Base-by-base conservation (phyloP, 2,113 vertebrate genomes). In the Pseudorectes ferrugineus region DNA sequence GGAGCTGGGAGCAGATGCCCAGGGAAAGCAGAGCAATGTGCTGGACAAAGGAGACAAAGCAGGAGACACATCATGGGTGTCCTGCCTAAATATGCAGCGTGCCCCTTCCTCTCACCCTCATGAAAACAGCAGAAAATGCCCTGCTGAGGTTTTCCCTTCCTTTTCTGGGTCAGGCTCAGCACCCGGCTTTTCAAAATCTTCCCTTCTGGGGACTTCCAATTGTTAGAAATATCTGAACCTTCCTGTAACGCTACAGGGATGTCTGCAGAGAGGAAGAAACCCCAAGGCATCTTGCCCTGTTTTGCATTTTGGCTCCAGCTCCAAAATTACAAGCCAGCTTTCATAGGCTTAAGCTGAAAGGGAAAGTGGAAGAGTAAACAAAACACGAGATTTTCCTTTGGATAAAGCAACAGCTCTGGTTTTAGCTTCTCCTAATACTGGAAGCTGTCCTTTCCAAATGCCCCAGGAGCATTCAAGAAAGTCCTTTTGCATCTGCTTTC, bases 151-250 rank as follows among this genome's bases (percentile, higher is more conserved):
- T 73, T 88, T 84, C 51, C 55, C 26, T 93, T 95, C 92, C 71
- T 46, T 92, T 95, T 75, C 85, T 85, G 93, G 93, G 93, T 93
- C 87, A 89, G 25, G 88, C 90, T 89, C 94, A 93, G 94, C 80
- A 90, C 40, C 48, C 76, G 0, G 38, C 93, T 85, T 93, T 92
- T 97, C 65, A 76, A 84, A 94, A n/a, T 71, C 74, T 66, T 83
- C 72, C 29, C 33, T 87, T 90, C 57, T 88, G 75, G 92, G 66
- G n/a, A 12, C 35, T 66, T 93, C 10, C 73, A 65, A 63, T 82
- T 84, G 55, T 96, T 79, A 89, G 77, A 95, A 79, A 90, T 51
- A 88, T 77, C 66, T 59, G 93, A 73, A 36, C 48, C n/a, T 95
- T 89, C 91, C 93, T 84, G 93, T 62, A 67, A n/a, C 63, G 0